Evolutionary conservation across 2,888 invertebrate species (phyloP), one percentile per base, ranked within the genome.

Genomic region (Netelia virgata): DNA sequence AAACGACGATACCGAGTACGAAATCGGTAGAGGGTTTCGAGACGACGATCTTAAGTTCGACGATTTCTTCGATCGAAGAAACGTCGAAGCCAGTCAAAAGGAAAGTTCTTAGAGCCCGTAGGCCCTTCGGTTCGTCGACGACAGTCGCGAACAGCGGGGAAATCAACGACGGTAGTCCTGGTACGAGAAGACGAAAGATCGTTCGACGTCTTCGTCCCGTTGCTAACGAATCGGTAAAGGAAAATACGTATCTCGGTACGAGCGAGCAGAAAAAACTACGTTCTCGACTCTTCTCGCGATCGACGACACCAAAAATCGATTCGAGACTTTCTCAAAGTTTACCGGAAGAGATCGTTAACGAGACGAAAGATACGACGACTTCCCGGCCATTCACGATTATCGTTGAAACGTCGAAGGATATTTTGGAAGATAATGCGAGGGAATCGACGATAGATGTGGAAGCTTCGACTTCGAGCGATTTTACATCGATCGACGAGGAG

Each of bases 141-240:
- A 83, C 87, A 1, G 79, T 82, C 2, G 28, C 55, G 18, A 41
- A 9, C n/a, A 41, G 28, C 59, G 47, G 73, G 1, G 78, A 78
- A 16, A 55, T 70, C 1, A 81, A 10, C 59, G 82, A 86, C 36
- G 50, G 66, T 6, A 72, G 63, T 64, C 28, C 41, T 47, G 66
- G 59, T 73, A 75, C 63, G n/a, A 89, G 91, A 23, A 89, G 89
- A 69, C 89, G 91, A 20, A 92, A 92, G 86, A 83, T 92, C 41
- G 82, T 92, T 18, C 89, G 89, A 84, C 90, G 92, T 9, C 68
- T 93, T 41, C 88, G 92, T 43, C 90, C 91, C 0, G 73, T 86
- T 57, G 36, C 72, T 18, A 43, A 74, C n/a, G 43, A 50, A 75
- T 6, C 74, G 18, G 61, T 28, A 14, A 69, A 63, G 14, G 61